Evolutionary conservation across 1,140 invertebrate species (phyloP).

Genomic region (Temnothorax curvispinosus): DNA sequence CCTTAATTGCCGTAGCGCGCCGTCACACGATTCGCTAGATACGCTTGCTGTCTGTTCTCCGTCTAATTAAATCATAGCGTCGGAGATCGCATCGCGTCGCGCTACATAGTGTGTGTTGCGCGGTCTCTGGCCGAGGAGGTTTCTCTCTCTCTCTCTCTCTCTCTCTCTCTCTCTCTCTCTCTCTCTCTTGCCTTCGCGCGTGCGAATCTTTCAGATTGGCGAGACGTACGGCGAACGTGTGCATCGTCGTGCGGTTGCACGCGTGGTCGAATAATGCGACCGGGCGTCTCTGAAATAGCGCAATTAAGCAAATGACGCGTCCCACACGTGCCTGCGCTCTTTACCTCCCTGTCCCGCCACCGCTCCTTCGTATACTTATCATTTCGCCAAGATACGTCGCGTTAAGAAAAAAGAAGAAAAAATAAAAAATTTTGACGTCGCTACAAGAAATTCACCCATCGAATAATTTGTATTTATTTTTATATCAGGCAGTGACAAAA

Average conservation of each 20-base stretch:
- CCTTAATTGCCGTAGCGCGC: slow-evolving; percentile 42
- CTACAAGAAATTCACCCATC: neutral
- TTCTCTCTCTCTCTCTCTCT: neutral
- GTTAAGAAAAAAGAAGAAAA: neutral
- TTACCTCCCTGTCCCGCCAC: neutral
- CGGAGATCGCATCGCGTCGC: slow-evolving; percentile 19
- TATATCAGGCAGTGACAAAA: neutral
- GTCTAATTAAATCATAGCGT: slow-evolving; percentile 58
- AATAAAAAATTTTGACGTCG: neutral
- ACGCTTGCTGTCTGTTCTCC: slow-evolving; percentile 28
- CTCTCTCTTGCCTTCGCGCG: neutral
- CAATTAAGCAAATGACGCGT: slow-evolving; percentile 78
- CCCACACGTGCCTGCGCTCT: slow-evolving; percentile 66
- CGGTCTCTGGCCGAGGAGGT: slow-evolving; percentile 13
- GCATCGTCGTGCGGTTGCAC: slow-evolving; percentile 57
- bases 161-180: neutral
- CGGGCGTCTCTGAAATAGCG: slow-evolving; percentile 68
- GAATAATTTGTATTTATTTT: neutral
- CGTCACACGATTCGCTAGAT: slow-evolving; percentile 2
- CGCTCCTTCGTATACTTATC: neutral
- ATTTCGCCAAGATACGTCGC: slow-evolving; percentile 1
- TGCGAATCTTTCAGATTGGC: slow-evolving; percentile 47
- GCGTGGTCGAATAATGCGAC: slow-evolving; percentile 69
- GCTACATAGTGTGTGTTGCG: neutral
- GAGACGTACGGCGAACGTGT: neutral